Evolutionary conservation across 2,113 vertebrate species (phyloP), one percentile per base, ranked within the genome.

Genomic region (Hyperoodon ampullatus): DNA sequence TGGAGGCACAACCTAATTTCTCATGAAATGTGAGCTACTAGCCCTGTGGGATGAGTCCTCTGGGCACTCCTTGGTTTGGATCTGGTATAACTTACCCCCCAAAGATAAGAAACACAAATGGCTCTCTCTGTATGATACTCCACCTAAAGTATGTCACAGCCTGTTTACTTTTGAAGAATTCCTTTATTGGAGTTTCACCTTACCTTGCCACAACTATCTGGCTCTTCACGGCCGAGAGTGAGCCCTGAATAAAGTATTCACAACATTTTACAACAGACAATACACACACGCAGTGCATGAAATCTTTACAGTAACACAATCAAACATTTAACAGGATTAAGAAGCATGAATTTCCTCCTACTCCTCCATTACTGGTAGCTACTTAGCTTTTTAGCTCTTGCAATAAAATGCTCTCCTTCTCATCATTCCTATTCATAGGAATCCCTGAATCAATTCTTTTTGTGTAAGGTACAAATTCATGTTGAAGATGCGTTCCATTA

Each of bases 161-260:
- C 74, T 88, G 77, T 93, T 97, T 88, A 93, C 33, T 95, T 88
- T 88, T 91, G 80, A 95, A 53, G 65, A 97, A 92, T 90, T 88
- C 84, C 81, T 98, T 98, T 97, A 97, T 97, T 97, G 75, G 82
- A 84, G 47, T 96, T 80, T 71, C 80, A 86, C 65, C 68, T 94
- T 93, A 94, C 68, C 68, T 96, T 53, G 8, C 61, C 93, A 94
- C 65, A 85, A 94, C 71, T 95, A 87, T 19, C 95, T 95, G 80
- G 74, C 30, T 78, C 35, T 97, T 95, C 55, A 85, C 60, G 89
- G 71, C 92, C 95, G 53, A 44, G 5, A 61, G 53, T 89, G 42
- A 95, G 92, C 85, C 90, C 84, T 96, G 87, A 84, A 96, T 72
- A 95, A 89, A 85, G 47, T 74, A 95, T 35, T 81, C 24, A 33